These are phyloP conservation scores for Athene cunicularia DNA, from an alignment of 2,113 vertebrate genomes.

Conservation along the genomic window DNA sequence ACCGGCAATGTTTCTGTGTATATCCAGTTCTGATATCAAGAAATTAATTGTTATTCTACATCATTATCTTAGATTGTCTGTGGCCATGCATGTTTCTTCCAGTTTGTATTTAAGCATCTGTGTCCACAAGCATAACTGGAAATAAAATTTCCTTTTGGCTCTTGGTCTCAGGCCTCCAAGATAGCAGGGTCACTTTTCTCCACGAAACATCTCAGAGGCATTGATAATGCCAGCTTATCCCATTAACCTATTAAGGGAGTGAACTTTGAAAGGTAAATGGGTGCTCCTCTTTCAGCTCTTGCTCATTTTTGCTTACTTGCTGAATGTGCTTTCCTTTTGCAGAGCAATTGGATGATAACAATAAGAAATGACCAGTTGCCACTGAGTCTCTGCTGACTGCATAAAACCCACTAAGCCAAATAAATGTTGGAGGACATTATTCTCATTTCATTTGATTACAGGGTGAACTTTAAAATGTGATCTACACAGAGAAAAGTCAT, in stretches of 20 bases:
- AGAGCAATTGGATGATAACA: background rate
- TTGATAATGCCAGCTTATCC: background rate
- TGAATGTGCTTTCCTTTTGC: background rate
- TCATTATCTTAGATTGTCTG: background rate
- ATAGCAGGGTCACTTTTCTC: background rate
- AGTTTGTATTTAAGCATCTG: background rate
- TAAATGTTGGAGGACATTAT: background rate
- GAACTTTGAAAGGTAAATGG: background rate
- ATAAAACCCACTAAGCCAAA: background rate
- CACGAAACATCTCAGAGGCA: background rate
- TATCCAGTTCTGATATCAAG: background rate
- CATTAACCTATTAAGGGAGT: background rate
- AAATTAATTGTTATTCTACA: background rate
- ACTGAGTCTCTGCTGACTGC: background rate
- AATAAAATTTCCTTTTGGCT: background rate
- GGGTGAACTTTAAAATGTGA: background rate
- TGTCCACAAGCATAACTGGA: background rate
- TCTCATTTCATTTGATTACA: conserved; percentile 4
- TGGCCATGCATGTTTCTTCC: background rate
- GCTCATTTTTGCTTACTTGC: background rate
- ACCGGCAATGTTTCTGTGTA: background rate
- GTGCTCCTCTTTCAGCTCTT: background rate
- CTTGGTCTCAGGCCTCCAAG: background rate
- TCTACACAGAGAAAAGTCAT: background rate
- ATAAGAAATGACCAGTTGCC: background rate